Evolutionary conservation across 2,113 vertebrate genomes (phyloP), one percentile per base, ranked within the genome.

Genomic region (Aptenodytes forsteri): DNA sequence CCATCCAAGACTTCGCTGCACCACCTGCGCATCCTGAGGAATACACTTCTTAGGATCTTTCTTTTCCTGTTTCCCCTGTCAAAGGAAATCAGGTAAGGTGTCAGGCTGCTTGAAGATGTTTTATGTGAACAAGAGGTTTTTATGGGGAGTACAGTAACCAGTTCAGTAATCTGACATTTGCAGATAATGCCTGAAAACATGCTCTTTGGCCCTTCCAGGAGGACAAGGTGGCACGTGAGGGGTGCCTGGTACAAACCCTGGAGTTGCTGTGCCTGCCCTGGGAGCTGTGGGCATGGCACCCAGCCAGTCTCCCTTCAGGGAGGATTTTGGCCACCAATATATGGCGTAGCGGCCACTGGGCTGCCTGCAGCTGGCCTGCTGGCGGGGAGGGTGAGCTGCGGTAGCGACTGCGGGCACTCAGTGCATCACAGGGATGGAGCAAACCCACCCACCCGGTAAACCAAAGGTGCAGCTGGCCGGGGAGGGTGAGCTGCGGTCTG

Each of bases 391-490:
- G 44, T 40, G 29, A 32, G 30, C 29, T 54, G 29, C 0, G 2
- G 20, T 11, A 25, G 49, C 2, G 1, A 6, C 50, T 40, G 20
- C 0, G 2, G 34, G 5, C 11, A 6, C n/a, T 6, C 9, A 6
- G 29, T 10, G 7, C 23, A 5, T 34, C 40, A 11, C 36, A 13
- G 27, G 26, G 81, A 38, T 13, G 30, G 40, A 72, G 61, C 59
- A 80, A 90, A 85, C 11, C 20, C 30, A 52, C 15, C 21, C 21
- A 4, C 52, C 32, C 1, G 0, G 25, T 16, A n/a, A n/a, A n/a
- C n/a, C n/a, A n/a, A n/a, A n/a, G n/a, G n/a, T n/a, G n/a, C n/a
- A n/a, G n/a, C n/a, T n/a, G n/a, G n/a, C n/a, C n/a, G n/a, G n/a
- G n/a, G n/a, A n/a, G n/a, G n/a, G n/a, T n/a, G n/a, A n/a, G n/a